Base-by-base conservation (phyloP, 1,140 invertebrate species). In the Heliconius himera region DNA sequence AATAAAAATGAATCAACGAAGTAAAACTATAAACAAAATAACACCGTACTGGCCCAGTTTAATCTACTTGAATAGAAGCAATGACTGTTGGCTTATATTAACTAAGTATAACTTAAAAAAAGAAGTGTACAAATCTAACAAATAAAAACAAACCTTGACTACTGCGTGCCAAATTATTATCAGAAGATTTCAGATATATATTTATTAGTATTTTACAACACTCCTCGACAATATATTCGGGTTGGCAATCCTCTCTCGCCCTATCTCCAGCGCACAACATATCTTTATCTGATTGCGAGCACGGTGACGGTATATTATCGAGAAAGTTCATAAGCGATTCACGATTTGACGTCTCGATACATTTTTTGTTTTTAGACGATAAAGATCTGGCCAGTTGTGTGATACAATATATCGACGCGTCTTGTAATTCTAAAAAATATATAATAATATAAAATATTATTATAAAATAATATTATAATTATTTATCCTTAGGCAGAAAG, bases 141-240 rank as follows among this genome's bases (percentile, higher is more conserved):
- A 49, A 73, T 49, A 46, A 71, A 54, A 29, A 72, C n/a, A 26
- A 83, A 93, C 92, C 90, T 89, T 91, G 83, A 81, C 85, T 85
- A 36, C 81, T 81, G 38, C 87, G 79, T 76, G 82, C 85, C 16
- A 86, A 86, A 70, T 88, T 90, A 46, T 81, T 87, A 16, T 91
- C 88, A 6, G 79, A 83, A 5, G 83, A 29, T 49, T 88, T 84
- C 54, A 84, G 81, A 51, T 88, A 93, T 9, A 89, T 38, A 54
- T 86, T 76, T 18, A 94, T 87, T 5, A 94, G 56, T 1, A 84
- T 46, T 81, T 89, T 90, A 77, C 89, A 91, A 18, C 91, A 54
- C 16, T 91, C 87, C 41, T 94, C 91, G 0, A 85, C 85, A 66
- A 93, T 82, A 60, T 90, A 93, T 38, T 93, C 91, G 0, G 93